Conservation (phyloP, 1,140 invertebrate species). For the Leguminivora glycinivorella region DNA sequence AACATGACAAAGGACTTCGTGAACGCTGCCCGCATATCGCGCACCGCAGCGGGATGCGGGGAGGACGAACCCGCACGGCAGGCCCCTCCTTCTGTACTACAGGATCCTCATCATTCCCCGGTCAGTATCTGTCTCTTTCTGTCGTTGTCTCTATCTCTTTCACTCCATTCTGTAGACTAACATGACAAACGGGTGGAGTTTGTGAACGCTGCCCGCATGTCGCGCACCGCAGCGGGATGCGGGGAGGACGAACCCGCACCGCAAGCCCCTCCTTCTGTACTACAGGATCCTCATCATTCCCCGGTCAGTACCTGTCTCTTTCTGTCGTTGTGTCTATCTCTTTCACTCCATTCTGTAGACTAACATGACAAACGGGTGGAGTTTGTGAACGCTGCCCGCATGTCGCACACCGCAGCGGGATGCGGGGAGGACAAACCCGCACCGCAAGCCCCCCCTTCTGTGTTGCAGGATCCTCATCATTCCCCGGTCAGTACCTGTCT, state of each 20-base stretch:
- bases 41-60: slow-evolving; percentile 89
- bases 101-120: slow-evolving; percentile 42
- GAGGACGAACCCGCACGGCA: slow-evolving; percentile 57
- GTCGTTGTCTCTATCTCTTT: no score
- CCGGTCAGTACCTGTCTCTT: slow-evolving; percentile 32
- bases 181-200: no score
- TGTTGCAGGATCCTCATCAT: slow-evolving; percentile 48
- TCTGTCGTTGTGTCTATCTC: no score
- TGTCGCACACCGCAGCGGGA: slow-evolving; percentile 90
- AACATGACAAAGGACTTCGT: no score
- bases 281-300: slow-evolving; percentile 41
- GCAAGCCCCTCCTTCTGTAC: slow-evolving; percentile 37
- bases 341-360: no score
- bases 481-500: slow-evolving; percentile 33
- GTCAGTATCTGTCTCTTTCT: slow-evolving; percentile 22
- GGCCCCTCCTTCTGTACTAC: slow-evolving; percentile 39
- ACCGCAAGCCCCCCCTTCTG: slow-evolving; percentile 30
- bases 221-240: slow-evolving; percentile 90
- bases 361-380: slow-evolving; percentile 79
- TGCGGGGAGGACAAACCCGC: slow-evolving; percentile 80
- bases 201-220: slow-evolving; percentile 79
- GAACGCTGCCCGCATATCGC: slow-evolving; percentile 83
- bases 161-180: no score
- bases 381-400: slow-evolving; percentile 67
- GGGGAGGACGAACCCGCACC: slow-evolving; percentile 70